These are phyloP conservation scores for Antechinus stuartii DNA, from an alignment of 2,113 vertebrate genomes.

Conservation along the genomic window DNA sequence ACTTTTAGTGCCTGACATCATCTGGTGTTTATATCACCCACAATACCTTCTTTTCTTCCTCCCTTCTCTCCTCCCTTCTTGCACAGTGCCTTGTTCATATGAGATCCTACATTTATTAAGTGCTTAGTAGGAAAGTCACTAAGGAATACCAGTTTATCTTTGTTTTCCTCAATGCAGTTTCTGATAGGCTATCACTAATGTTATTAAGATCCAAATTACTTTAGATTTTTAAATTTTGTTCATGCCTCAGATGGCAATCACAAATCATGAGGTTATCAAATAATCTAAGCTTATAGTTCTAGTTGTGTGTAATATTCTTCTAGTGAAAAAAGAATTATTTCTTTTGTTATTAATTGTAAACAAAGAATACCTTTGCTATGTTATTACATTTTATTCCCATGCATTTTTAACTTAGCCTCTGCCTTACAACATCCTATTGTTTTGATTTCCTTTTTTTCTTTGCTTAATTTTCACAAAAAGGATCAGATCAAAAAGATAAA, in stretches of 20 bases:
- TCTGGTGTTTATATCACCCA: too few relatives aligned
- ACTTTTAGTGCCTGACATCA: too few relatives aligned
- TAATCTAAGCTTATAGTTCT: background rate
- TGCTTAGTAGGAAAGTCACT: background rate
- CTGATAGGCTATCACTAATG: background rate
- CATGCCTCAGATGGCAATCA: background rate
- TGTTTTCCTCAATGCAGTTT: background rate
- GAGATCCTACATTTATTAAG: background rate
- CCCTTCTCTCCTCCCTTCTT: background rate
- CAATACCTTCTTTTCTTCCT: too few relatives aligned
- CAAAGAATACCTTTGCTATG: background rate
- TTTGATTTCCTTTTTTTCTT: background rate
- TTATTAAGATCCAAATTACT: constrained; percentile 10
- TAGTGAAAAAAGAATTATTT: background rate
- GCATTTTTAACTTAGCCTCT: constrained; percentile 42
- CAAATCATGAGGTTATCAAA: background rate
- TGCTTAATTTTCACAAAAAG: constrained; percentile 11
- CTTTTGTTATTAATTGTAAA: background rate
- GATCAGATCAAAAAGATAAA: background rate
- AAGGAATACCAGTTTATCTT: background rate
- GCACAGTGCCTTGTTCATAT: background rate
- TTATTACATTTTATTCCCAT: constrained; percentile 8
- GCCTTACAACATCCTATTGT: background rate
- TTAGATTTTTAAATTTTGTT: constrained; percentile 37
- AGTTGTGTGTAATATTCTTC: background rate